phyloP scores from a whole-genome alignment of 2,113 vertebrate species.

The Anoura caudifer region DNA sequence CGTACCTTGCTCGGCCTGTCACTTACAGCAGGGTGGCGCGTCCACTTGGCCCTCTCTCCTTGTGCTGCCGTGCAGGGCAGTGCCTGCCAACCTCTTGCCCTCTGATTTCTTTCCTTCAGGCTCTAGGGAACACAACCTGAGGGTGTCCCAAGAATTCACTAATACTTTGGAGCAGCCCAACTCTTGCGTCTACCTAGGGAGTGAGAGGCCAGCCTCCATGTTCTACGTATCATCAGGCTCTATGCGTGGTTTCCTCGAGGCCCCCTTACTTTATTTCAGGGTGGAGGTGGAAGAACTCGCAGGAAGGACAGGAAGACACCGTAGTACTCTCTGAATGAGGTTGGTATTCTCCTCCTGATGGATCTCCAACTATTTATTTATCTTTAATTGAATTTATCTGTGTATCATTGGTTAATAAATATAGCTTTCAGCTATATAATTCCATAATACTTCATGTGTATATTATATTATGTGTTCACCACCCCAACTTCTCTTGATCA shows the following conservation, averaged over 20 bases:
- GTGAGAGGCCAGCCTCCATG: neutral
- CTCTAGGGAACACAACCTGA: neutral
- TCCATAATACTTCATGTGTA: neutral
- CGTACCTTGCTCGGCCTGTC: neutral
- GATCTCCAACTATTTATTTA: neutral
- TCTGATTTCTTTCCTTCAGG: neutral
- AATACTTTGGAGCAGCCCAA: neutral
- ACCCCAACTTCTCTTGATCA: neutral
- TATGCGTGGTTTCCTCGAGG: neutral
- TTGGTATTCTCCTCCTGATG: neutral
- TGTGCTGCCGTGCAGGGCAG: neutral
- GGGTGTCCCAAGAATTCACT: neutral
- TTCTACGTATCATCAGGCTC: neutral
- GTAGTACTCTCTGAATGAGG: neutral
- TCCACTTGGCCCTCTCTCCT: neutral
- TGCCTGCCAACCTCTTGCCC: neutral
- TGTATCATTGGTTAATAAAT: neutral
- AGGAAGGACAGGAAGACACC: neutral
- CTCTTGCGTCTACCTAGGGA: neutral
- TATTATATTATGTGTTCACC: neutral
- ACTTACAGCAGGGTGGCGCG: neutral
- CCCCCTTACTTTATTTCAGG: neutral
- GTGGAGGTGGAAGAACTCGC: neutral
- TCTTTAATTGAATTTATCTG: neutral
- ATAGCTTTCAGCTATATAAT: neutral